Conservation (phyloP, 2,113 vertebrate species). For the Aspidoscelis tigris region DNA sequence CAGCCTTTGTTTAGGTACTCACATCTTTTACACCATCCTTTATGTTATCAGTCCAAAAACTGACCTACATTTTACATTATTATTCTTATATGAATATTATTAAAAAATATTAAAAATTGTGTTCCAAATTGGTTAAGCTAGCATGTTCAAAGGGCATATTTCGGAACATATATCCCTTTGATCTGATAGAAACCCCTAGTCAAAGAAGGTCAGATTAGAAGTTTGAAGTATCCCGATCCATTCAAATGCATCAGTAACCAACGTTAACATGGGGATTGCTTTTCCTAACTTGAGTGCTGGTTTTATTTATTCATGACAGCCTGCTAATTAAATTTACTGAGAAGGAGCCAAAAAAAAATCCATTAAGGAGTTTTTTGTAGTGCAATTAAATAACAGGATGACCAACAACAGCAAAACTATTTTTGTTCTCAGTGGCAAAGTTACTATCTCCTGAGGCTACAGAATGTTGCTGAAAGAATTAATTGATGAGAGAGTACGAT, state of each 20-base stretch:
- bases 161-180: neutral
- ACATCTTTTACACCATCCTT: too few relatives aligned
- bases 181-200: neutral
- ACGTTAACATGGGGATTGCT: constrained; percentile 42
- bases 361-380: constrained; percentile 44
- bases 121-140: constrained; percentile 13
- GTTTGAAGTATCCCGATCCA: neutral
- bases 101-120: constrained; percentile 17
- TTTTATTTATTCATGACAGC: constrained; percentile 66
- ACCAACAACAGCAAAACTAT: constrained; percentile 54
- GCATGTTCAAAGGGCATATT: neutral
- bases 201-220: neutral
- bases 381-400: constrained; percentile 67
- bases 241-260: constrained; percentile 37
- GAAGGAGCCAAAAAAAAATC: constrained; percentile 50
- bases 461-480: constrained; percentile 11
- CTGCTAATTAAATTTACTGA: constrained; percentile 63
- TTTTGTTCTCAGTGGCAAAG: constrained; percentile 51
- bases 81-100: too few relatives aligned
- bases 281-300: constrained; percentile 43
- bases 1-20: neutral
- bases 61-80: neutral
- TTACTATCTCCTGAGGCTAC: constrained; percentile 29
- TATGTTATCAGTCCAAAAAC: too few relatives aligned
- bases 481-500: constrained; percentile 20